Conservation (phyloP, 2,113 vertebrate species). For the Sander vitreus region DNA sequence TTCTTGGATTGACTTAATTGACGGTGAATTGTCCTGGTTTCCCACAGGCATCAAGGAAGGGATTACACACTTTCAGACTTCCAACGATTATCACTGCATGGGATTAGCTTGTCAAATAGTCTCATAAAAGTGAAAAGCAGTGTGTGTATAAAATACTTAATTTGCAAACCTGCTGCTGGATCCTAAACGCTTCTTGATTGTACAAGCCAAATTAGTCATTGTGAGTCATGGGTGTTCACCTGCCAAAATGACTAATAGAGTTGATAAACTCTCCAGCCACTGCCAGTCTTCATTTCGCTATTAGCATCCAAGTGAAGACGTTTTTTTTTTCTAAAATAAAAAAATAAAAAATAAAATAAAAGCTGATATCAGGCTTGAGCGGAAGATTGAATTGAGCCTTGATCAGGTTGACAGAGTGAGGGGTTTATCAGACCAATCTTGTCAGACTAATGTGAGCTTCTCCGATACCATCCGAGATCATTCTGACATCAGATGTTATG, state of each 20-base stretch:
- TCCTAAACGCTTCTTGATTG: background rate
- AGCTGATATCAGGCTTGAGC: background rate
- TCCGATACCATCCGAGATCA: conserved; percentile 28
- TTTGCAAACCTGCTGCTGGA: background rate
- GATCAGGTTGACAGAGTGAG: conserved; percentile 18
- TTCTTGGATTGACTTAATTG: conserved; percentile 29
- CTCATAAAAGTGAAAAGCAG: background rate
- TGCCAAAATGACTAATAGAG: conserved; percentile 28
- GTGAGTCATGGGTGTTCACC: background rate
- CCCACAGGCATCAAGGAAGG: conserved; percentile 3
- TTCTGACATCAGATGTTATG: conserved; percentile 16
- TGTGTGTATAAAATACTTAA: background rate
- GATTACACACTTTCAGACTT: background rate
- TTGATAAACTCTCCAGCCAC: conserved; percentile 18
- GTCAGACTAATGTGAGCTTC: conserved; percentile 30
- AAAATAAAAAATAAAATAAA: background rate
- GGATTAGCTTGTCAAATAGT: background rate
- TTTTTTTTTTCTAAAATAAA: background rate
- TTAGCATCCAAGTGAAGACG: background rate
- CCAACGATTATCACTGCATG: background rate
- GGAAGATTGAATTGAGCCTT: conserved; percentile 8
- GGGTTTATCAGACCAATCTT: conserved; percentile 32
- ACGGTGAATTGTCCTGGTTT: conserved; percentile 10
- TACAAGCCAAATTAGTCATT: conserved; percentile 5
- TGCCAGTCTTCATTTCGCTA: conserved; percentile 4